Percentiles rank a stretch among this genome's conserved stretches.
Evolutionary conservation across 2,797 vertebrate genomes (phyloP).

Genomic region (Scyliorhinus canicula): DNA sequence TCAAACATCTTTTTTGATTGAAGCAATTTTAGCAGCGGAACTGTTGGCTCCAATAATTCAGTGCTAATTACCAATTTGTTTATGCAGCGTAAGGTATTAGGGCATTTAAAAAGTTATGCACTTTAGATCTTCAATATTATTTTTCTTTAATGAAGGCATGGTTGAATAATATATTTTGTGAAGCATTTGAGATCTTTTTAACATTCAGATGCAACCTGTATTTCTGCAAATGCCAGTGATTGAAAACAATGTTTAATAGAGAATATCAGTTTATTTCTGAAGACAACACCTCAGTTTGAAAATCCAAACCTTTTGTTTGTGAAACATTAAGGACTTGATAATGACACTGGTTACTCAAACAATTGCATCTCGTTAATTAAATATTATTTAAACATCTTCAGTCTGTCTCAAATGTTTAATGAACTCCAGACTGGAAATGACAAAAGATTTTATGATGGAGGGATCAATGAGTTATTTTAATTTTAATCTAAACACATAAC

Average conservation of each 20-base stretch:
- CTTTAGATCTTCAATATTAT: not conserved
- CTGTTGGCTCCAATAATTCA: not conserved
- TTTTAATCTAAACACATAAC: not conserved
- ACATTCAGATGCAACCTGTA: not conserved
- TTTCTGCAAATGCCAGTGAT: not conserved
- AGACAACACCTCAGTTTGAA: not conserved
- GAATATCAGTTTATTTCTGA: not conserved
- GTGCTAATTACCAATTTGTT: not conserved
- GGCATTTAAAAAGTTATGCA: not conserved
- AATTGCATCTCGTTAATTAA: not conserved
- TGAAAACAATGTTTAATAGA: not conserved
- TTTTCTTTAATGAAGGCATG: not conserved
- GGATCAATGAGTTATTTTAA: not conserved
- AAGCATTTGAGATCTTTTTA: not conserved
- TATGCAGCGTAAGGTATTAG: not conserved
- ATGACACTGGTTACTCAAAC: not conserved
- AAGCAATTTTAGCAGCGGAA: not conserved
- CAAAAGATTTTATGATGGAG: not conserved
- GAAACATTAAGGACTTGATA: not conserved
- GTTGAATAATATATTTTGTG: not conserved
- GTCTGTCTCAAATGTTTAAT: not conserved
- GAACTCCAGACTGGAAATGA: not conserved
- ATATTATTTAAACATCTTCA: slow-evolving; percentile 23
- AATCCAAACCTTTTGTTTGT: not conserved
- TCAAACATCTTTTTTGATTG: not conserved